Evolutionary conservation across 2,888 invertebrate genomes (phyloP).

Genomic region (Lepidochrysops patricia): DNA sequence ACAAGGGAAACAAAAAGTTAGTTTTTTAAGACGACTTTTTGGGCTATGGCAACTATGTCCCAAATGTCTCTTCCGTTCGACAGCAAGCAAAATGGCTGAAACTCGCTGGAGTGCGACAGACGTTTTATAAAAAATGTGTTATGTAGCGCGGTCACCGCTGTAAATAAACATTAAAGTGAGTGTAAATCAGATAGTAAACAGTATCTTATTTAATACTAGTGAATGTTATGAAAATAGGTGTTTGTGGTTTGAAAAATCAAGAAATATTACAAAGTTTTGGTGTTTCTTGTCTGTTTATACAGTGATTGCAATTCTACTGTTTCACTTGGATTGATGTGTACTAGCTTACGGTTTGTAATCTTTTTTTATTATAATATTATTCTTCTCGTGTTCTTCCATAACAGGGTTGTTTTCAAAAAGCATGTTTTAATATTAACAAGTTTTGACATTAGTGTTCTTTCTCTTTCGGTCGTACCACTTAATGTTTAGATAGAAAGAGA

Average conservation of each 20-base stretch:
- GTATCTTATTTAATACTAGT: conserved; percentile 39
- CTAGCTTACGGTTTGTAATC: conserved; percentile 57
- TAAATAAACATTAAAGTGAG: conserved; percentile 54
- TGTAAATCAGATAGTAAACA: conserved; percentile 39
- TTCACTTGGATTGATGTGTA: conserved; percentile 70
- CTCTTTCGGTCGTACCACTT: conserved; percentile 31
- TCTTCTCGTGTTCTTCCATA: no score
- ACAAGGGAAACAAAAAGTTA: not conserved
- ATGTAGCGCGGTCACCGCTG: conserved; percentile 41
- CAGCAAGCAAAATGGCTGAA: conserved; percentile 63
- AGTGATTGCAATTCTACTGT: conserved; percentile 47
- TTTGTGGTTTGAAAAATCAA: conserved; percentile 37
- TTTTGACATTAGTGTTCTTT: conserved; percentile 53
- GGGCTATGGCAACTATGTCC: conserved; percentile 1
- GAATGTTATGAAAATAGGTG: conserved; percentile 48
- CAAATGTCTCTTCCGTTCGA: conserved; percentile 35
- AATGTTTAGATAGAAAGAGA: conserved; percentile 35
- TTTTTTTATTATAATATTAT: conserved; percentile 1
- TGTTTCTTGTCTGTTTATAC: conserved; percentile 66
- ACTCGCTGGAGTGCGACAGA: conserved; percentile 53
- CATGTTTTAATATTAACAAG: conserved; percentile 51
- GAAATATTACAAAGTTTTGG: conserved; percentile 40
- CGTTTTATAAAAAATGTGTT: conserved; percentile 50
- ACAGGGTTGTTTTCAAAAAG: conserved; percentile 32
- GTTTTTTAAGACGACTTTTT: not conserved